A percentile compares a stretch with the other conserved stretches of the same genome.
phyloP scores from a whole-genome alignment of 2,113 vertebrate species.

The Nasalis larvatus region DNA sequence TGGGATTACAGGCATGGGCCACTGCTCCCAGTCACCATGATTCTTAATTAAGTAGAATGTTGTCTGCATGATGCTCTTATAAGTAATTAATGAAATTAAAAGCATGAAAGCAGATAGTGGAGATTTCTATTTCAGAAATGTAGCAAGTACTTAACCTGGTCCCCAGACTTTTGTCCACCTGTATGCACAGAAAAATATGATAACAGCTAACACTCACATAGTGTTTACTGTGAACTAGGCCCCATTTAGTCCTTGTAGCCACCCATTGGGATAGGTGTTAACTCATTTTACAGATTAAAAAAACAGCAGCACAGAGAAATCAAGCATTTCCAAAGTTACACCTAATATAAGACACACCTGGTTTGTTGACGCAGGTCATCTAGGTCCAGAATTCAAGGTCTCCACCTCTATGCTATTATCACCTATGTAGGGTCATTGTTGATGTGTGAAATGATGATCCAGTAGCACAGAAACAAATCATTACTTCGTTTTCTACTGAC shows the following conservation, averaged over 20 bases:
- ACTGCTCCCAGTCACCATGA: not conserved
- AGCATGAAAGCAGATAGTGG: not conserved
- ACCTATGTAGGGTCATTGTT: not conserved
- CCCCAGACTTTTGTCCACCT: not conserved
- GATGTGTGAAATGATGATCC: not conserved
- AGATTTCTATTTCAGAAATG: not conserved
- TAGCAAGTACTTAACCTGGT: not conserved
- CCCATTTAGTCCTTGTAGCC: not conserved
- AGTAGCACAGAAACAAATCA: not conserved
- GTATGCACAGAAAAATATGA: not conserved
- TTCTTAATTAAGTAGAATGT: not conserved
- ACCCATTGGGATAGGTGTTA: not conserved
- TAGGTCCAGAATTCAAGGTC: not conserved
- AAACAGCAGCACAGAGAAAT: not conserved
- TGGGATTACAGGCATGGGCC: no score
- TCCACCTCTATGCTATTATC: not conserved
- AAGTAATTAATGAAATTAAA: not conserved
- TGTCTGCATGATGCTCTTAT: not conserved
- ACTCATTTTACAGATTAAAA: slow-evolving; percentile 9
- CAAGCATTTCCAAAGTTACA: not conserved
- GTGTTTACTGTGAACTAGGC: not conserved
- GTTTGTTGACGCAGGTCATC: not conserved
- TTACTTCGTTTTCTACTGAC: not conserved
- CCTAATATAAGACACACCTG: not conserved
- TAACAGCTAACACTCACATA: not conserved